Conservation (phyloP, 2,888 invertebrate genomes). For the Spodoptera picta region DNA sequence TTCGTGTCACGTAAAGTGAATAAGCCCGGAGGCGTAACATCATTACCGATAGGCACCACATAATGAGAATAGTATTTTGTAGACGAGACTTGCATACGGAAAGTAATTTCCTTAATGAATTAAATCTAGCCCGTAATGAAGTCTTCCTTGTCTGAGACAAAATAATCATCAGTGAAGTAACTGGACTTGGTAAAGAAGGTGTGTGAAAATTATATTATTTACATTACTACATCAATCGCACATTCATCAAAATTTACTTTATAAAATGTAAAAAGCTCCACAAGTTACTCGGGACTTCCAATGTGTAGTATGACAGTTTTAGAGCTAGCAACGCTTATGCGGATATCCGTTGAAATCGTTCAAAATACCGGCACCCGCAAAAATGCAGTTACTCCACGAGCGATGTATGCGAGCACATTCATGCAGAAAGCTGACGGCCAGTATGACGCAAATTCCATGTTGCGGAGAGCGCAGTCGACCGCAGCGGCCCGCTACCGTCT, state of each 20-base stretch:
- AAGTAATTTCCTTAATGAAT: conserved; percentile 67
- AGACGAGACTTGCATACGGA: conserved; percentile 66
- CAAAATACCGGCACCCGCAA: conserved; percentile 27
- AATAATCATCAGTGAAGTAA: background rate
- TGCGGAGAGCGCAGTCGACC: conserved; percentile 50
- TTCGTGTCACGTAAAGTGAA: conserved; percentile 59
- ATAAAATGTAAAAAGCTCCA: too few species aligned
- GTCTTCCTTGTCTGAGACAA: conserved; percentile 18
- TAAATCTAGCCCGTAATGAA: conserved; percentile 50
- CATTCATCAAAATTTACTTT: too few species aligned
- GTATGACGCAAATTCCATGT: conserved; percentile 53
- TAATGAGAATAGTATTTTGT: conserved; percentile 66
- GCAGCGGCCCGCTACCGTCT: conserved; percentile 45
- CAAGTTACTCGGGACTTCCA: too few species aligned
- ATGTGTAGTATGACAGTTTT: background rate
- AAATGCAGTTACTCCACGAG: conserved; percentile 42
- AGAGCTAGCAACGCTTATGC: conserved; percentile 4
- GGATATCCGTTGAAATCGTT: conserved; percentile 12
- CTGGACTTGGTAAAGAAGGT: too few species aligned
- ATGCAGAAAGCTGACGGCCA: conserved; percentile 46
- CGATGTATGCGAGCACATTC: conserved; percentile 38
- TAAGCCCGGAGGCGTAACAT: conserved; percentile 61
- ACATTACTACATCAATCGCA: too few species aligned
- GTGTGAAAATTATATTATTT: background rate
- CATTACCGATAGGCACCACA: conserved; percentile 63